Conservation (phyloP, 2,797 vertebrate genomes). For the Rhinogobio ventralis region DNA sequence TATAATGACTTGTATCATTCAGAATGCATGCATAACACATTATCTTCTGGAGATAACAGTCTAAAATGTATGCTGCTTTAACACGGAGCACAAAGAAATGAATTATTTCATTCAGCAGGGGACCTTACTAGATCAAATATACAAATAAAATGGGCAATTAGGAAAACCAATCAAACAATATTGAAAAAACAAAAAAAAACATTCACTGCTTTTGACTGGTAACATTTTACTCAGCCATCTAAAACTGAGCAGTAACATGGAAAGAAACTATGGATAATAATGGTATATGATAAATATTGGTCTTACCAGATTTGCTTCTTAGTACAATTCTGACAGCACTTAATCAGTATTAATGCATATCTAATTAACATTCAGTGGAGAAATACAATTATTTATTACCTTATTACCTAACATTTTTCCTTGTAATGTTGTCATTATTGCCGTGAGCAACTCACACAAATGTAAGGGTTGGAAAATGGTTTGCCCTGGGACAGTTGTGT, state of each 20-base stretch:
- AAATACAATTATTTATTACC: not conserved
- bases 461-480: not conserved
- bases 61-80: not conserved
- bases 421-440: conserved; percentile 2
- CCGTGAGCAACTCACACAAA: conserved; percentile 1
- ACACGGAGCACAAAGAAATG: too few relatives aligned
- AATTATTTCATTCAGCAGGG: not conserved
- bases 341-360: not conserved
- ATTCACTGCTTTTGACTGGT: not conserved
- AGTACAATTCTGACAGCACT: not conserved
- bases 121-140: not conserved
- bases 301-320: not conserved
- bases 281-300: not conserved
- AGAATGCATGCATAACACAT: not conserved
- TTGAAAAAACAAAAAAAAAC: not conserved
- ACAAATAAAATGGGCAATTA: not conserved
- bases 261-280: not conserved
- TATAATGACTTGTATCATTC: not conserved
- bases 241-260: not conserved
- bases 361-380: not conserved
- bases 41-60: not conserved
- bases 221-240: not conserved
- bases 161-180: not conserved
- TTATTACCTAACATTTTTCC: not conserved
- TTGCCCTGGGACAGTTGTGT: conserved; percentile 25